Percentiles rank a stretch among this genome's conserved stretches.
Evolutionary conservation across 2,797 vertebrate species (phyloP).

Genomic region (Karalla daura): DNA sequence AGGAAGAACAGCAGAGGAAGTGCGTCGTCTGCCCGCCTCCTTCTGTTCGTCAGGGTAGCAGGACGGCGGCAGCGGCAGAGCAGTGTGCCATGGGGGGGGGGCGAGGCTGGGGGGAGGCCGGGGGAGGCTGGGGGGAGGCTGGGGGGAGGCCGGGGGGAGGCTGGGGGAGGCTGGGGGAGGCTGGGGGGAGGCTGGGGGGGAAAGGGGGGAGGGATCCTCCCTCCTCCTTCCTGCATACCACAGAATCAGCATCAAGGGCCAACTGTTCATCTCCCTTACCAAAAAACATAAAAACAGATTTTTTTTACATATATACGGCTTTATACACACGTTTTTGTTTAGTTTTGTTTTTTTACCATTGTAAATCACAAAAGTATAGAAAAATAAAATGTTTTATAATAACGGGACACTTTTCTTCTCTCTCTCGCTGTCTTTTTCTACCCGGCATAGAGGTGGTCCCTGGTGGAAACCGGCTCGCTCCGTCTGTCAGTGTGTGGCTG

Average conservation of each 20-base stretch:
- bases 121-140: constrained; percentile 38
- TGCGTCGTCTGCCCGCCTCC: constrained; percentile 70
- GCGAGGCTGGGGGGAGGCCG: constrained; percentile 10
- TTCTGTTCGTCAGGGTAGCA: constrained; percentile 50
- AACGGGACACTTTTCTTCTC: constrained; percentile 74
- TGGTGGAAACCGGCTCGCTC: constrained; percentile 80
- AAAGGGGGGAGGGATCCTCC: constrained; percentile 43
- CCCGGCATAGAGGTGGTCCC: constrained; percentile 76
- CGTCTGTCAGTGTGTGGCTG: constrained; percentile 77
- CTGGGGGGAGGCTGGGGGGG: constrained; percentile 27
- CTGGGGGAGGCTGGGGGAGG: constrained; percentile 70
- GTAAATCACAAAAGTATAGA: constrained; percentile 86
- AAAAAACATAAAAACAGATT: constrained; percentile 83
- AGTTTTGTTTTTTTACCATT: constrained; percentile 76
- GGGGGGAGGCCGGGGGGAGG: constrained; percentile 61
- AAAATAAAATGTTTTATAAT: constrained; percentile 88
- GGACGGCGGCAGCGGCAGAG: constrained; percentile 62
- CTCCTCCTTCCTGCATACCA: constrained; percentile 75
- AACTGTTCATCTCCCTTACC: constrained; percentile 79
- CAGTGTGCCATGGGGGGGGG: constrained; percentile 74
- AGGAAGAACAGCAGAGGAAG: constrained; percentile 78
- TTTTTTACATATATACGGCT: constrained; percentile 83
- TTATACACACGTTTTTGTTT: constrained; percentile 83
- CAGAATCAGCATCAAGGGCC: constrained; percentile 80
- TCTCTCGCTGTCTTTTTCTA: constrained; percentile 73